Base-by-base conservation (phyloP, 1,140 invertebrate genomes). In the Acromyrmex echinatior region DNA sequence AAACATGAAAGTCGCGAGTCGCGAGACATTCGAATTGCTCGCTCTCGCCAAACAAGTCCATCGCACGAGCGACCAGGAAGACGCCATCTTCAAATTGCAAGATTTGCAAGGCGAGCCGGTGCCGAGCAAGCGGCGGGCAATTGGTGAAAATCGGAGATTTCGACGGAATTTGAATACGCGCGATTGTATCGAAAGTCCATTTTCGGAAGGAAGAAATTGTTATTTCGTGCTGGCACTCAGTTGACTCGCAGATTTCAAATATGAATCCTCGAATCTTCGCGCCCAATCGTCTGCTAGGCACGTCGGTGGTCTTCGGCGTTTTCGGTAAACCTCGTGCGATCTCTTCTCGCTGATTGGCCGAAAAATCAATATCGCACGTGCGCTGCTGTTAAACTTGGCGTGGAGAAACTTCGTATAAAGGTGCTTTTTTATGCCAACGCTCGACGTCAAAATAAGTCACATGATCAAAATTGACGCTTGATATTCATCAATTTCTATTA, bases 11-110 rank as follows among this genome's bases (percentile, higher is more conserved):
- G 87, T 49, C 9, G 78, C 10, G 14, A 88, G 56, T 49, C 79
- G 87, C 39, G 84, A 84, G 14, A 90, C 68, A 14, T 70, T 66
- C 39, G 87, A 62, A 2, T 82, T 56, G 73, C 82, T 91, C 89
- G n/a, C 35, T 21, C 77, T 93, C 49, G n/a, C 86, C 18, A 87
- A 63, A 68, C 88, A 31, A 12, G 62, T 84, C 56, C 70, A 86
- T 31, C 81, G 60, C 9, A 79, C 35, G 49, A 88, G 90, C 9
- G 86, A 87, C 73, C 91, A 88, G 31, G 81, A 53, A 9, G 66
- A 78, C 21, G 92, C 92, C 93, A 94, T 94, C 63, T 94, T 87
- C 28, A 56, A 21, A 63, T 18, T 6, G 0, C 16, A 5, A 6
- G 3, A 18, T 53, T 12, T 3, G 49, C 10, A 9, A 49, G 2